A percentile compares a stretch with the other conserved stretches of the same genome.
phyloP scores from a whole-genome alignment of 2,797 vertebrate genomes.

The Acestrorhynchus altus region DNA sequence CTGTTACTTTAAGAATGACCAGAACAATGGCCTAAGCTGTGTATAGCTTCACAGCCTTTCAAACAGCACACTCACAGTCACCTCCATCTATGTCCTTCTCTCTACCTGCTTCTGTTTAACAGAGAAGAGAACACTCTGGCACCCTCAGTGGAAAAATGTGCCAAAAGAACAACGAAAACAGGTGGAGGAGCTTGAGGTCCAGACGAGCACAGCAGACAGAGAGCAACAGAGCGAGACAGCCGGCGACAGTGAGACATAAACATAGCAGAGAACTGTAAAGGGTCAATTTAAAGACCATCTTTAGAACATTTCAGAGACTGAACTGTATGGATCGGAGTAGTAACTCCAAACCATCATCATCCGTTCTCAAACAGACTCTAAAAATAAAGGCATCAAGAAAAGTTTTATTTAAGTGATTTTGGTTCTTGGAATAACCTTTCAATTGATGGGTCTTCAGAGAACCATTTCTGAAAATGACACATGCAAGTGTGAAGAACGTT shows the following conservation, averaged over 20 bases:
- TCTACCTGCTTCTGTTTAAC: constrained; percentile 25
- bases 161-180: constrained; percentile 32
- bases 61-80: neutral
- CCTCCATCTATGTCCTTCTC: constrained; percentile 5
- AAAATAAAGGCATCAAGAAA: neutral
- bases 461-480: neutral
- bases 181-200: constrained; percentile 20
- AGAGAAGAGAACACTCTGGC: constrained; percentile 22
- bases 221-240: neutral
- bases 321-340: neutral
- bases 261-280: neutral
- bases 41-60: neutral
- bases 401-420: neutral
- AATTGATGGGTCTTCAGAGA: neutral
- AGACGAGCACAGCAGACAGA: neutral
- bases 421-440: neutral
- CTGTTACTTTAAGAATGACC: neutral
- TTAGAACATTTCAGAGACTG: constrained; percentile 8
- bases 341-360: neutral
- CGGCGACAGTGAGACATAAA: constrained; percentile 15
- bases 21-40: neutral
- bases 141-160: neutral
- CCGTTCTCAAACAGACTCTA: neutral
- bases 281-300: constrained; percentile 5
- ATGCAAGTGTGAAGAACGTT: neutral